phyloP scores from a whole-genome alignment of 1,140 invertebrate species.

The Lasioglossum baleicum region DNA sequence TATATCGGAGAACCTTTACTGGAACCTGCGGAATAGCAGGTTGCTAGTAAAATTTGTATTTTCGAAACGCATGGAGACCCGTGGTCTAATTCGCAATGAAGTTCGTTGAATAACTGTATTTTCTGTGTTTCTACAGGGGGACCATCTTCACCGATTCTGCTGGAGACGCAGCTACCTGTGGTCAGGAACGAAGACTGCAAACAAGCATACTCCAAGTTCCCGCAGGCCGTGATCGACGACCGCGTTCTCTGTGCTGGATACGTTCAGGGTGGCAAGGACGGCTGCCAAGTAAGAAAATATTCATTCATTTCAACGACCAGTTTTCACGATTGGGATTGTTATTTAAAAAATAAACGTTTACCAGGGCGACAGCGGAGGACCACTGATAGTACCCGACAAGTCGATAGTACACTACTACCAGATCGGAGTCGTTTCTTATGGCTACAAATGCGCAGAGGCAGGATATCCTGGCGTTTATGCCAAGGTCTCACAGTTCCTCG shows the following conservation, averaged over 20 bases:
- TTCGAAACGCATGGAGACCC: no score
- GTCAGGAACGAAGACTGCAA: constrained; percentile 81
- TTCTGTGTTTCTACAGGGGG: constrained; percentile 72
- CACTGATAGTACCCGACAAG: constrained; percentile 83
- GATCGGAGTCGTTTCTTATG: constrained; percentile 89
- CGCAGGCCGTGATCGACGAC: constrained; percentile 82
- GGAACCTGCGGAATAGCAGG: no score
- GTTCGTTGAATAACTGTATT: no score
- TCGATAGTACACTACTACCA: constrained; percentile 77
- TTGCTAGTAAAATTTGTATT: no score
- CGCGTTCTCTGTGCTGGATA: constrained; percentile 89
- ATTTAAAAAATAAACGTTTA: background rate
- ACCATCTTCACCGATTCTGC: constrained; percentile 82
- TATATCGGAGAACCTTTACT: no score
- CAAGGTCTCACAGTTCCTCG: constrained; percentile 83
- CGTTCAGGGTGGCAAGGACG: constrained; percentile 86
- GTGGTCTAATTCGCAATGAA: no score
- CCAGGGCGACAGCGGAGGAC: constrained; percentile 90
- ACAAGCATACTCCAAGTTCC: constrained; percentile 81
- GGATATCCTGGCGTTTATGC: constrained; percentile 90
- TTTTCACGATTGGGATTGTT: background rate
- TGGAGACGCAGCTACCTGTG: constrained; percentile 87
- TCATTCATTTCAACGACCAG: background rate
- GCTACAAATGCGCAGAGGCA: constrained; percentile 86
- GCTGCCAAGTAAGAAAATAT: constrained; percentile 85